A percentile compares a stretch with the other conserved stretches of the same genome.
phyloP scores from a whole-genome alignment of 2,797 vertebrate genomes.

The Pseudochromis fuscus region DNA sequence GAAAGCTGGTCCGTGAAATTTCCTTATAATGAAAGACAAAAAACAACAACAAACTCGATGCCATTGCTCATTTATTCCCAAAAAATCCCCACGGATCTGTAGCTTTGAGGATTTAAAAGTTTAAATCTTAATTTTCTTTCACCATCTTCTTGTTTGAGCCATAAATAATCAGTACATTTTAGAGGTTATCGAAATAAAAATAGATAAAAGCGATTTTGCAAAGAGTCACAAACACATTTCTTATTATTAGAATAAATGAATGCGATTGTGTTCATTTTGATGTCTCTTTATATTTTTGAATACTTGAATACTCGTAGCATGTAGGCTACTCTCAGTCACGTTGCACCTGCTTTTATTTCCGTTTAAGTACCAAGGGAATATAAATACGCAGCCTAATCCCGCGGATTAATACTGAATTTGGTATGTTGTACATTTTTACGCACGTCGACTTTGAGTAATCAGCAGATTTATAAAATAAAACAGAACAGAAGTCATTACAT shows the following conservation, averaged over 20 bases:
- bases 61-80: background rate
- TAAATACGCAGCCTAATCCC: conserved; percentile 5
- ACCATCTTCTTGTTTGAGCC: too few relatives aligned
- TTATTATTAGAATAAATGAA: background rate
- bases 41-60: background rate
- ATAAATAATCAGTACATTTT: too few relatives aligned
- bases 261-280: background rate
- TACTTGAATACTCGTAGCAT: too few relatives aligned
- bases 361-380: conserved; percentile 2
- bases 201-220: too few relatives aligned
- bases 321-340: background rate
- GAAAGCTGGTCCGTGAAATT: background rate
- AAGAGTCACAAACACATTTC: too few relatives aligned
- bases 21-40: background rate
- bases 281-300: background rate
- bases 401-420: conserved; percentile 31
- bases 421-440: conserved; percentile 3
- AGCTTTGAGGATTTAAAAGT: background rate
- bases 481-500: background rate
- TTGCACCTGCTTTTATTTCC: conserved; percentile 58
- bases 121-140: too few relatives aligned
- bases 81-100: background rate
- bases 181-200: too few relatives aligned
- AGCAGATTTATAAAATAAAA: too few relatives aligned
- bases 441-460: too few relatives aligned